Conservation (phyloP, 2,888 invertebrate genomes). For the Marronus borbonicus region DNA sequence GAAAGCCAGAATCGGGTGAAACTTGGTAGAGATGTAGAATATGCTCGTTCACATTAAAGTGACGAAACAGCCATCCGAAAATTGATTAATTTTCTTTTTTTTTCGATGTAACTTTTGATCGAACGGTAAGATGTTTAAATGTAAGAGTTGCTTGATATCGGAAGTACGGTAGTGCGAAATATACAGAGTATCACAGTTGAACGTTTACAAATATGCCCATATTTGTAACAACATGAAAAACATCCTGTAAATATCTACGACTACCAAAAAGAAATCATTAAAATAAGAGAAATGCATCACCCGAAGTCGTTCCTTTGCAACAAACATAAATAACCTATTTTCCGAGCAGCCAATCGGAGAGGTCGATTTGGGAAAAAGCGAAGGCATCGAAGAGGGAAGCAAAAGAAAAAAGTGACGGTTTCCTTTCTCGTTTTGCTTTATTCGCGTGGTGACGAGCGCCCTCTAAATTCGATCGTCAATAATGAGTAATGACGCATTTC, state of each 20-base stretch:
- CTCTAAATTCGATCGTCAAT: conserved; percentile 19
- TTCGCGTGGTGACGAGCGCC: conserved; percentile 16
- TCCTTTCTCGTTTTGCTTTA: conserved; percentile 22
- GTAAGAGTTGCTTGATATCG: no score
- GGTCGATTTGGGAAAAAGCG: background rate
- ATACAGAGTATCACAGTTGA: no score
- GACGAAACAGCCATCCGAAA: no score
- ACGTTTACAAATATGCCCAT: no score
- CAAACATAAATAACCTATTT: conserved; percentile 13
- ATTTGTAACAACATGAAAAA: no score
- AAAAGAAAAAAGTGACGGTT: conserved; percentile 9
- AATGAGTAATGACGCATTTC: conserved; percentile 20
- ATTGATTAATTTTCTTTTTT: no score
- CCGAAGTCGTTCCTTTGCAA: background rate
- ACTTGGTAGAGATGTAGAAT: no score
- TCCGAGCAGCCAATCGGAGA: background rate
- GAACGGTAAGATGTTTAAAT: no score
- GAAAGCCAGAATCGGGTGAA: no score
- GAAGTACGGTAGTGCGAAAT: no score
- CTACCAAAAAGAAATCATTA: background rate
- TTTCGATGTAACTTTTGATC: no score
- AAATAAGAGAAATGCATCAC: background rate
- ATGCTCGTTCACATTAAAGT: no score
- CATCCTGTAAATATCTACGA: background rate
- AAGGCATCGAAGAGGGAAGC: background rate